Evolutionary conservation across 1,140 invertebrate species (phyloP), one percentile per base, ranked within the genome.

Genomic region (Tribolium madens): DNA sequence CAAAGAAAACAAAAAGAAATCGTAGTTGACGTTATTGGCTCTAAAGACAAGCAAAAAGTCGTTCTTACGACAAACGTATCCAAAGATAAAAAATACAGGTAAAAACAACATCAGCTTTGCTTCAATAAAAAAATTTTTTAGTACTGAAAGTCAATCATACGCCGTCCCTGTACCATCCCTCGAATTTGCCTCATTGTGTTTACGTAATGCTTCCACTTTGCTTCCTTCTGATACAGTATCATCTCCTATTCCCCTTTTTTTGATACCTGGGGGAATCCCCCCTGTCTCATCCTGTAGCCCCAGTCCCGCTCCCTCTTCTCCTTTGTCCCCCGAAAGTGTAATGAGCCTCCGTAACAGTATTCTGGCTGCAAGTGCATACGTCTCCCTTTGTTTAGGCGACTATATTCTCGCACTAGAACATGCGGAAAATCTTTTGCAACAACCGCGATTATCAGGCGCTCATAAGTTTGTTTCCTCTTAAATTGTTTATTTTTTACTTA

Each of bases 141-240:
- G 87, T 76, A 79, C 84, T 3, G 89, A 93, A 79, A 90, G 90
- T 46, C 89, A 93, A 81, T 93, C 92, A 0, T 93, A 91, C 83
- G 94, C 94, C 1, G 93, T 96, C 75, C 96, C 96, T 52, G 91
- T 94, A 47, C 89, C 95, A 1, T 95, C 93, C n/a, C 85, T 98
- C 52, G 95, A 97, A 86, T 98, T 98, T 89, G 96, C 93, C 7
- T 91, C 92, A 7, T 84, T 97, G 3, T 98, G 96, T 86, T 84
- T 98, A 48, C 91, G 93, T 79, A 98, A 97, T 88, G 95, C 96
- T 10, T 85, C 95, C 9, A 88, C 90, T 52, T 84, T 95, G 53
- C 80, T 92, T 52, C 87, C 88, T 47, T 84, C 83, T 1, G 82
- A 84, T 50, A 78, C 79, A n/a, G 75, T 69, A 12, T 26, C 80